These are phyloP conservation scores for Eupeodes corollae DNA, from an alignment of 1,140 invertebrate genomes.

Conservation along the genomic window DNA sequence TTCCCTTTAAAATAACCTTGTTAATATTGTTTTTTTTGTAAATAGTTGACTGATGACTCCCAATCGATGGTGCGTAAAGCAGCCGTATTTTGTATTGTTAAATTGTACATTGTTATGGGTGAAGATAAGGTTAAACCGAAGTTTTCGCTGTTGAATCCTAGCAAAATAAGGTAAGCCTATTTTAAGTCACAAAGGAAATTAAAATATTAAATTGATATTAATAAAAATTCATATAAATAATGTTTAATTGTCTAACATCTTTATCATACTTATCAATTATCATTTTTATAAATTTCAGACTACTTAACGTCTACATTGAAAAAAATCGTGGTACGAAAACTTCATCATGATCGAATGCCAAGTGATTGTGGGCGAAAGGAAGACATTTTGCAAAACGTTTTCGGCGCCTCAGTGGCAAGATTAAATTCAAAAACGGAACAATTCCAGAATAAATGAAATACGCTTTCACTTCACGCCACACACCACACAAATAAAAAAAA, in stretches of 20 bases:
- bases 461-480: no score
- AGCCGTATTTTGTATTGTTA: slow-evolving; percentile 91
- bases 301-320: slow-evolving; percentile 6
- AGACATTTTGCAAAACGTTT: slow-evolving; percentile 2
- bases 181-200: not conserved
- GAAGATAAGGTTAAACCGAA: slow-evolving; percentile 71
- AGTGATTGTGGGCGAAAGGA: slow-evolving; percentile 5
- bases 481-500: no score
- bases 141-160: slow-evolving; percentile 63
- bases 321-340: slow-evolving; percentile 1
- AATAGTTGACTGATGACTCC: slow-evolving; percentile 66
- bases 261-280: not conserved
- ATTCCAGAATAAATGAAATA: slow-evolving; percentile 4
- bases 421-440: not conserved
- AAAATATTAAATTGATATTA: not conserved
- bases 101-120: slow-evolving; percentile 74
- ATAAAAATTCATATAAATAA: no score
- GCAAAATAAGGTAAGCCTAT: slow-evolving; percentile 50
- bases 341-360: slow-evolving; percentile 7
- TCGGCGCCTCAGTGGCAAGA: not conserved
- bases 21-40: slow-evolving; percentile 15
- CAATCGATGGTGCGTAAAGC: slow-evolving; percentile 87
- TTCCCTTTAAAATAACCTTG: slow-evolving; percentile 3
- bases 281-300: not conserved
- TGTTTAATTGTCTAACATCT: no score